phyloP scores from a whole-genome alignment of 2,797 vertebrate species.

The Gymnocypris eckloni region DNA sequence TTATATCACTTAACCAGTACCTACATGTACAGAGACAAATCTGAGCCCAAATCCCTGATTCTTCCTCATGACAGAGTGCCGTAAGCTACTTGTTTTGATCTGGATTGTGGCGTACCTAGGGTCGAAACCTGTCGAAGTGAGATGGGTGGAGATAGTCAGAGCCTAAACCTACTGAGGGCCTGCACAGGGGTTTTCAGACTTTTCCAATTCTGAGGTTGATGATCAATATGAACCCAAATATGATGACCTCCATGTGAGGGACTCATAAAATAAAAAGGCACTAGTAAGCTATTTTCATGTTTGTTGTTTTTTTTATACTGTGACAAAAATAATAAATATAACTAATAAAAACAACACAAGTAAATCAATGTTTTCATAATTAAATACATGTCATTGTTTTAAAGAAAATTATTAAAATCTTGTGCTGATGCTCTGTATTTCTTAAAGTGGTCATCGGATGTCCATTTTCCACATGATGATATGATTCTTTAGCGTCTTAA shows the following conservation, averaged over 20 bases:
- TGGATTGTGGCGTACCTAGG: conserved; percentile 43
- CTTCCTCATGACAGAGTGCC: conserved; percentile 49
- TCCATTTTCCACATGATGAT: no score
- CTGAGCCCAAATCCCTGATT: conserved; percentile 57
- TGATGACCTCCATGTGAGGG: not conserved
- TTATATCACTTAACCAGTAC: conserved; percentile 60
- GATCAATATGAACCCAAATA: not conserved
- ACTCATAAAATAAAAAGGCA: not conserved
- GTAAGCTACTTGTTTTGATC: conserved; percentile 61
- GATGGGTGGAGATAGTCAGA: conserved; percentile 12
- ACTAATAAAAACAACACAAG: not conserved
- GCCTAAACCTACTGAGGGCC: conserved; percentile 35
- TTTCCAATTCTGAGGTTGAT: not conserved
- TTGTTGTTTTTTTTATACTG: not conserved
- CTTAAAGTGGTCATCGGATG: not conserved
- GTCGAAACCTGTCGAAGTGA: conserved; percentile 55
- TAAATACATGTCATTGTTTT: not conserved
- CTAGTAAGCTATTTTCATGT: not conserved
- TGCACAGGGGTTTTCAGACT: not conserved
- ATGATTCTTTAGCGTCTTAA: no score
- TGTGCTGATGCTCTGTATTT: not conserved
- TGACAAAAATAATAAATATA: not conserved
- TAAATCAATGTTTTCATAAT: not conserved
- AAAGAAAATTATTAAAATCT: not conserved
- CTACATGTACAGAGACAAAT: conserved; percentile 56